Evolutionary conservation across 1,140 invertebrate genomes (phyloP).

Genomic region (Drosophila navojoa): DNA sequence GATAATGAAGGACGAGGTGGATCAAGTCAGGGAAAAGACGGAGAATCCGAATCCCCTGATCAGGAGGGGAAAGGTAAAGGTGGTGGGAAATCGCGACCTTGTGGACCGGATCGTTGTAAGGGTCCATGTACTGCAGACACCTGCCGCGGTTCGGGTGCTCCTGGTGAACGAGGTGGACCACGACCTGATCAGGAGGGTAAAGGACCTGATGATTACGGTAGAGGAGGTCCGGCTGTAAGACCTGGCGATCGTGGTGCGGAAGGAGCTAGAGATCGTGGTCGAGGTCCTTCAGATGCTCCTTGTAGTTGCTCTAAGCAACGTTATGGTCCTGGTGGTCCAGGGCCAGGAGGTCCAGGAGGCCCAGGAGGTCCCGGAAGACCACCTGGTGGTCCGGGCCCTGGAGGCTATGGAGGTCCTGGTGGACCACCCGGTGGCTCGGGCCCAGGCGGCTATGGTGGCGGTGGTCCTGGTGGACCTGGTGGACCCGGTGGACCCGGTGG

Average conservation of each 20-base stretch:
- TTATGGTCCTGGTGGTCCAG: neutral
- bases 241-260: neutral
- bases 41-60: neutral
- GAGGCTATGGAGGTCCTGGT: neutral
- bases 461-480: neutral
- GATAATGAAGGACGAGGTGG: neutral
- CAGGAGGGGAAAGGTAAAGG: neutral
- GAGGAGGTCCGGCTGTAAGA: neutral
- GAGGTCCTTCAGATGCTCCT: neutral
- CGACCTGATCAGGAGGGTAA: neutral
- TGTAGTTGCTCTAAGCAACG: too few species aligned
- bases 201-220: neutral
- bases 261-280: neutral
- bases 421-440: neutral
- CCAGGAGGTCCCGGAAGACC: neutral
- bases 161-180: too few species aligned
- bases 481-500: neutral
- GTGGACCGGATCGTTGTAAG: neutral
- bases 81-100: too few species aligned
- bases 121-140: neutral
- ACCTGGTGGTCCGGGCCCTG: neutral
- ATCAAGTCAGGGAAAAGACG: neutral
- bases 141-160: too few species aligned
- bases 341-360: neutral
- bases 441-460: neutral